A percentile compares a stretch with the other conserved stretches of the same genome.
Evolutionary conservation across 2,888 invertebrate genomes (phyloP).

Genomic region (Odontocolon sp.): DNA sequence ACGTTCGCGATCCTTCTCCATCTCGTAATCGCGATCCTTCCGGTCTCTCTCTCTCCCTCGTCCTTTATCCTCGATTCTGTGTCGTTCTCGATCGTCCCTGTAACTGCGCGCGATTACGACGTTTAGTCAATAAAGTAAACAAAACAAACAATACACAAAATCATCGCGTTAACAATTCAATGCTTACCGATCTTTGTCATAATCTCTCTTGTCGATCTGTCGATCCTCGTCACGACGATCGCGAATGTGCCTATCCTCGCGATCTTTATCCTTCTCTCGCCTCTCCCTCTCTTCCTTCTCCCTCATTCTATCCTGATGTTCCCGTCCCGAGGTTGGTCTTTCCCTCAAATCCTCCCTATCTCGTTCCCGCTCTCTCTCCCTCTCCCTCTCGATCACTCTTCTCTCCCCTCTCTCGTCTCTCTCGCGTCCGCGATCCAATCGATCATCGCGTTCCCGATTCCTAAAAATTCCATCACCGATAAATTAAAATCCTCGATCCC

Average conservation of each 20-base stretch:
- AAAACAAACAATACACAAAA: too few species aligned
- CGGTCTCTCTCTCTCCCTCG: slow-evolving; percentile 80
- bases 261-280: slow-evolving; percentile 75
- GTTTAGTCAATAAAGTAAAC: too few species aligned
- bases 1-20: slow-evolving; percentile 79
- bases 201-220: slow-evolving; percentile 73
- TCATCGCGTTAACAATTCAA: too few species aligned
- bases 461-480: slow-evolving; percentile 53
- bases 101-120: slow-evolving; percentile 70
- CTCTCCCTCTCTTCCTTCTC: slow-evolving; percentile 77
- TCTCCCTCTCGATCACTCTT: slow-evolving; percentile 40
- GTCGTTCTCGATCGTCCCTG: slow-evolving; percentile 79
- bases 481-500: too few species aligned
- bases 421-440: slow-evolving; percentile 60
- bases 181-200: slow-evolving; percentile 76
- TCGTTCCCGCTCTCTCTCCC: slow-evolving; percentile 50
- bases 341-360: slow-evolving; percentile 68
- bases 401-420: slow-evolving; percentile 62
- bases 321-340: slow-evolving; percentile 74
- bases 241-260: slow-evolving; percentile 75
- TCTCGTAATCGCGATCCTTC: slow-evolving; percentile 73
- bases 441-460: slow-evolving; percentile 72
- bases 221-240: slow-evolving; percentile 76
- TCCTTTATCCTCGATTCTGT: slow-evolving; percentile 77
- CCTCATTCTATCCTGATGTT: slow-evolving; percentile 74